Percentiles rank a stretch among this genome's conserved stretches.
Conservation (phyloP, 2,113 vertebrate genomes). For the Strix aluco region DNA sequence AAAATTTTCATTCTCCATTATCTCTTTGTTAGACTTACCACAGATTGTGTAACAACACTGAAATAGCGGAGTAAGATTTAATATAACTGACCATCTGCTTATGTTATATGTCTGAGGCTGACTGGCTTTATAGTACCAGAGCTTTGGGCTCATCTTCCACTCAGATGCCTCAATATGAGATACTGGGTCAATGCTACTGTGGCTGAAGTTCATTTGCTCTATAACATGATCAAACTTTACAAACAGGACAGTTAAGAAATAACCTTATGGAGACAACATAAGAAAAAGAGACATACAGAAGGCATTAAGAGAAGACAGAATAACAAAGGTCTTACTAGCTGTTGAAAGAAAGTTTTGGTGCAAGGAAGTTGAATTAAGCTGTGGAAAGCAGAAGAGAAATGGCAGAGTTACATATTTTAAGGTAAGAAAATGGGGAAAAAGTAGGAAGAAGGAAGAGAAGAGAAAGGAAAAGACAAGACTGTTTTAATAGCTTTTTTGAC, state of each 20-base stretch:
- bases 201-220: neutral
- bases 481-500: neutral
- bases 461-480: neutral
- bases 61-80: neutral
- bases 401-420: neutral
- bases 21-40: neutral
- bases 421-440: neutral
- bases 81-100: neutral
- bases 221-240: neutral
- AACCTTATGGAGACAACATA: neutral
- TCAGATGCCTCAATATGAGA: neutral
- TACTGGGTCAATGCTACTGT: neutral
- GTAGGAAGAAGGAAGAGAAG: neutral
- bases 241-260: neutral
- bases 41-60: neutral
- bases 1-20: neutral
- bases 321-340: neutral
- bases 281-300: neutral
- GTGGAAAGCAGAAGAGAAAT: neutral
- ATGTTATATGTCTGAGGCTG: neutral
- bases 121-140: neutral
- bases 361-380: neutral
- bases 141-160: neutral
- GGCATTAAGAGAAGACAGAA: neutral
- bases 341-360: neutral